Evolutionary conservation across 2,888 invertebrate genomes (phyloP).

Genomic region (Pegoplata infirma): DNA sequence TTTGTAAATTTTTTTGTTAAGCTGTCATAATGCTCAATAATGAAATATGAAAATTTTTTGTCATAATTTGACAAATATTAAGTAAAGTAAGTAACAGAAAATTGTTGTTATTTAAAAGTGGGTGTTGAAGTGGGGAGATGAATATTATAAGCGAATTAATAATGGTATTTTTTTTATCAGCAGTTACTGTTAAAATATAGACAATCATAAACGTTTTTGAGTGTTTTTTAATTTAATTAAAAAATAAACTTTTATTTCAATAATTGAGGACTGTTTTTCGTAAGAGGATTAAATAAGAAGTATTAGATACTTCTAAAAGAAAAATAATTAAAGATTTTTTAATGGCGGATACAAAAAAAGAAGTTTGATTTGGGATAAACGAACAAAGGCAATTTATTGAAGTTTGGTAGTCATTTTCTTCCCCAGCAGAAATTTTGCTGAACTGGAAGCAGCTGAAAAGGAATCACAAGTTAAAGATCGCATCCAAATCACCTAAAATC

Average conservation of each 20-base stretch:
- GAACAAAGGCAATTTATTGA: too few relatives aligned
- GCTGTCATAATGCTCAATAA: slow-evolving; percentile 73
- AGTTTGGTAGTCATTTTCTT: too few relatives aligned
- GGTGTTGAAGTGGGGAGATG: background rate
- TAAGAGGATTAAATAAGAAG: slow-evolving; percentile 59
- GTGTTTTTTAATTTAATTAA: slow-evolving; percentile 74
- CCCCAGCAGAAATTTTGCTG: too few relatives aligned
- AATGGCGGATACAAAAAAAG: slow-evolving; percentile 4
- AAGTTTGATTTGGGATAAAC: too few relatives aligned
- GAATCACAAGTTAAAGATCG: too few relatives aligned
- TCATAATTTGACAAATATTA: slow-evolving; percentile 72
- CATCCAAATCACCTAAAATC: too few relatives aligned
- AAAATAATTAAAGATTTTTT: slow-evolving; percentile 32
- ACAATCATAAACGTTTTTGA: slow-evolving; percentile 72
- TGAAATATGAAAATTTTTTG: slow-evolving; percentile 72
- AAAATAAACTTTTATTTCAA: slow-evolving; percentile 65
- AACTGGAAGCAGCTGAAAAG: too few relatives aligned
- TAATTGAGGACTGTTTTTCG: slow-evolving; percentile 33
- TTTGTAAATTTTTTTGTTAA: slow-evolving; percentile 66
- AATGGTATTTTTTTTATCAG: slow-evolving; percentile 33
- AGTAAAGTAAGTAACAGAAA: slow-evolving; percentile 49
- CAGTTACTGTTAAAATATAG: slow-evolving; percentile 36
- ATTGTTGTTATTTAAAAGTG: slow-evolving; percentile 32
- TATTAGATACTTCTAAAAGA: background rate
- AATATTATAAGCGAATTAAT: background rate